Percentiles rank a stretch among this genome's conserved stretches.
These are phyloP conservation scores for Pollenia labialis DNA, from an alignment of 2,888 invertebrate genomes.

Conservation along the genomic window DNA sequence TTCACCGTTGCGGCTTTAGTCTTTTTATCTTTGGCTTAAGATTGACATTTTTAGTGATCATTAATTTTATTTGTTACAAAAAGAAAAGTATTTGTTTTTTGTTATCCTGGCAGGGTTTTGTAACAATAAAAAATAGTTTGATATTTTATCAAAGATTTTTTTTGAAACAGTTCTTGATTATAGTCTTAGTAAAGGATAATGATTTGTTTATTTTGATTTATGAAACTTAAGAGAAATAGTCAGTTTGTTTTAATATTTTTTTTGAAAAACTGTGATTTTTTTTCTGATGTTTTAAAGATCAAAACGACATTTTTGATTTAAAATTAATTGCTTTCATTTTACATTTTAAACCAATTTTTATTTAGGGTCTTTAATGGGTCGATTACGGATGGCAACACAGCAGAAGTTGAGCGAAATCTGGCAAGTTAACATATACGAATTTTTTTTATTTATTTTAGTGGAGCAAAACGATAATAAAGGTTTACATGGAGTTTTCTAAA, in stretches of 20 bases:
- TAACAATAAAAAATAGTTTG: not conserved
- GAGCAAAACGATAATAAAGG: too few species aligned
- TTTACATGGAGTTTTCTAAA: too few species aligned
- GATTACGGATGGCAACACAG: too few species aligned
- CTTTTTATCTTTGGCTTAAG: constrained; percentile 58
- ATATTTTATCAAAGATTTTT: not conserved
- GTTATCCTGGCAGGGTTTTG: not conserved
- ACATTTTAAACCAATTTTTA: too few species aligned
- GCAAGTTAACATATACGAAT: too few species aligned
- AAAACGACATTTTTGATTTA: too few species aligned
- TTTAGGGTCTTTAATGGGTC: too few species aligned
- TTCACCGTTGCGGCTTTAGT: constrained; percentile 49
- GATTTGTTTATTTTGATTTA: constrained; percentile 16
- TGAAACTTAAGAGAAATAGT: not conserved
- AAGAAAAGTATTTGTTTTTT: constrained; percentile 19
- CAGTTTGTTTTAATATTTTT: not conserved
- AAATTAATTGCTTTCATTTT: too few species aligned
- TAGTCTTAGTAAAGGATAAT: constrained; percentile 1
- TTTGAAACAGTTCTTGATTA: not conserved
- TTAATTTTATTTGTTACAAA: constrained; percentile 51
- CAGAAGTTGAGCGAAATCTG: too few species aligned
- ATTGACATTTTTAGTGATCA: constrained; percentile 61
- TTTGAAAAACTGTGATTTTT: too few species aligned
- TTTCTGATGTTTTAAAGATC: too few species aligned
- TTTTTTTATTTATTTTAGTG: too few species aligned